A percentile compares a stretch with the other conserved stretches of the same genome.
phyloP scores from a whole-genome alignment of 2,888 invertebrate genomes.

The Scaptomyza polygonia region DNA sequence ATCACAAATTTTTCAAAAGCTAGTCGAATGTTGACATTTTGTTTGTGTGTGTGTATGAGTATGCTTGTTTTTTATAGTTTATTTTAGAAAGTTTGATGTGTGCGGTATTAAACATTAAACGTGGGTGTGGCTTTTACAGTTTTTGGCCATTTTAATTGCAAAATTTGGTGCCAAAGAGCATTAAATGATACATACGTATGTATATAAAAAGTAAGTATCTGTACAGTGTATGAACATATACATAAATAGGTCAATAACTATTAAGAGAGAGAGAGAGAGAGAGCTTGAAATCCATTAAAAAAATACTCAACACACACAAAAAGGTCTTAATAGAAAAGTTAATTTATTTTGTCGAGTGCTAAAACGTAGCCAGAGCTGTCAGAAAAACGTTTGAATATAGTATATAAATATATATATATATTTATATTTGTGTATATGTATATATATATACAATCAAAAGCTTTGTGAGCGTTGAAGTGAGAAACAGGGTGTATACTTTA shows the following conservation, averaged over 20 bases:
- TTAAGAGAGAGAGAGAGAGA: neutral
- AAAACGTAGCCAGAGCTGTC: constrained; percentile 22
- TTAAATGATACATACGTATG: constrained; percentile 11
- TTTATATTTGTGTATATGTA: neutral
- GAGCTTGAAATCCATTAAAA: neutral
- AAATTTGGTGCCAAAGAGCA: constrained; percentile 8
- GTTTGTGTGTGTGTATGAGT: constrained; percentile 36
- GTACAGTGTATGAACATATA: neutral
- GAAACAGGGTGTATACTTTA: neutral
- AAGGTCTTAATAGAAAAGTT: constrained; percentile 1
- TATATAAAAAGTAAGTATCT: neutral
- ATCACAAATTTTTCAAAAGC: constrained; percentile 53
- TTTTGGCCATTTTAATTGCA: constrained; percentile 24
- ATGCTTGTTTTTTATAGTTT: constrained; percentile 9
- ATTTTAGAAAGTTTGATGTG: constrained; percentile 47
- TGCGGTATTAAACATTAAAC: constrained; percentile 40
- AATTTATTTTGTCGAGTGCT: constrained; percentile 11
- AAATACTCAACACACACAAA: neutral
- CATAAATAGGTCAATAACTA: constrained; percentile 5
- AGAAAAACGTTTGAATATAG: constrained; percentile 19
- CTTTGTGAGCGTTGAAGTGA: neutral
- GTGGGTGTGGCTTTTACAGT: constrained; percentile 3
- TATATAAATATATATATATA: neutral
- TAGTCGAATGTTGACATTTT: constrained; percentile 71
- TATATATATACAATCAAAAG: neutral